Evolutionary conservation across 64 coral and sea anemone species (phyloP), one percentile per base, ranked within the genome.

Genomic region (Pocillopora verrucosa): DNA sequence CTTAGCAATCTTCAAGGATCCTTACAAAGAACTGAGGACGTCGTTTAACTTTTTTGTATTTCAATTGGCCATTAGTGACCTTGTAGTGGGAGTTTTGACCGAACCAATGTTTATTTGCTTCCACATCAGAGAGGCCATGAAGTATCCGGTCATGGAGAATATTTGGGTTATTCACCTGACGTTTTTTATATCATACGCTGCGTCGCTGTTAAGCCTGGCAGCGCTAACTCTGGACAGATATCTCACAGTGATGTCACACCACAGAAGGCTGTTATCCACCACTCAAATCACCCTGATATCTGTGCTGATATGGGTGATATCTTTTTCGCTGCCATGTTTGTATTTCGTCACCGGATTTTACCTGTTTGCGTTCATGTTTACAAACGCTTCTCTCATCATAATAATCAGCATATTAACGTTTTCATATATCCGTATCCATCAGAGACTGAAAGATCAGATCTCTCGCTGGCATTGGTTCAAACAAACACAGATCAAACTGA

Each of bases 1-100:
- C 56, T 61, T 96, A 24, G 80, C 91, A 37, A 91, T 96, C 37
- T 20, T 93, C 11, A 88, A 80, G 65, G 94, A 96, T 58, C 94
- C 94, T 34, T 91, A 93, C 83, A 80, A 72, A 76, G 76, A 96
- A 73, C 83, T 96, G 4, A 93, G 80, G 60, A 90, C 92, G n/a
- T 80, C 94, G 15, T 96, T 96, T n/a, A 96, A 96, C 83, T 96
- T 74, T 37, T 96, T 96, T 25, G 91, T 96, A 0, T 60, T 96
- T 13, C 92, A 96, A 41, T 72, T 96, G 57, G 92, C 94, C 11
- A 68, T 92, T 41, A 84, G 91, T 25, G 94, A 96, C 61, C 88
- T 96, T n/a, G 81, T 93, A 22, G 59, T 96, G 56, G 94, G 94
- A 51, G 36, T 77, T 56, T 22, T 96, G 59, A 90, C 94, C 10